Base-by-base conservation (phyloP, 2,888 invertebrate genomes). In the Notocelia uddmanniana region DNA sequence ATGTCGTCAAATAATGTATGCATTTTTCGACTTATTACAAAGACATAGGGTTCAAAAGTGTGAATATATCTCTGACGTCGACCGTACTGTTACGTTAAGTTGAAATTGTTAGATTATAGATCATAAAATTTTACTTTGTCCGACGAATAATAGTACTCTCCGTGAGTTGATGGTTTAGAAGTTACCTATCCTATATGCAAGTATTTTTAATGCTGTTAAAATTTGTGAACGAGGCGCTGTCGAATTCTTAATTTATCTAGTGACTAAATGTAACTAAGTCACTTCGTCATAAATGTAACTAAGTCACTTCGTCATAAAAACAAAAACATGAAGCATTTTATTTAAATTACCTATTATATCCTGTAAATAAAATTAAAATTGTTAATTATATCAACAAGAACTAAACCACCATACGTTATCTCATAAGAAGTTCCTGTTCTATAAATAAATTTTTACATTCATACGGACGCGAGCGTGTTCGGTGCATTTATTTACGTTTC, bases 401-500 rank as follows among this genome's bases (percentile, higher is more conserved):
- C 21, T 50, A 54, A 66, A 37, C 68, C 26, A 54, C 45, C 15
- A 60, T 15, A 19, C 45, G 34, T 34, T 58, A 62, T 26, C 54
- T 54, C 59, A 48, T 54, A 66, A 54, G 54, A 54, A 59, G 52
- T 50, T 34, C 60, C 50, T 50, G 15, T 31, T 64, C 71, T 59
- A 71, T 60, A 70, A 70, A 70, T 70, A 67, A 54, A 60, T 54
- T 71, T 67, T 66, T 60, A 66, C 52, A 66, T 60, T 63, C 48
- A 69, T 60, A 67, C 59, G 34, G 31, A 54, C 52, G 66, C 15
- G 62, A 73, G 73, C 58, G 73, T 59, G 70, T 64, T 45, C 73
- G 64, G 64, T 73, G 64, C 69, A 59, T 73, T 73, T 73, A 73
- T 73, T 73, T 73, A 73, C 66, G 73, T 70, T 70, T 67, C 23